Evolutionary conservation across 2,888 invertebrate species (phyloP).

Genomic region (Erebia palarica): DNA sequence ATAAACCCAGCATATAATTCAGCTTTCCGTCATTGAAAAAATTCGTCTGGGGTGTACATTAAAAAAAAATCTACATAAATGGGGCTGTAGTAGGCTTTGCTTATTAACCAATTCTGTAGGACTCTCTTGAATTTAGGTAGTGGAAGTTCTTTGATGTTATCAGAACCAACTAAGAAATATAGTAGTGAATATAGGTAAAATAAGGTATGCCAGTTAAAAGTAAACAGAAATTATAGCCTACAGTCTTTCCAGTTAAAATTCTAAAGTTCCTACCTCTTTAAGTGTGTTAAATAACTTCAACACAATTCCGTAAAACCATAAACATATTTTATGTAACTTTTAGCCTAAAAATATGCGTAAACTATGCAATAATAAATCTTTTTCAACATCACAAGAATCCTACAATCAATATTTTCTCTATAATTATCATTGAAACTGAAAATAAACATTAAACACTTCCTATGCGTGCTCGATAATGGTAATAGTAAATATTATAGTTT

Average conservation of each 20-base stretch:
- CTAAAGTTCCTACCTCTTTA: neutral
- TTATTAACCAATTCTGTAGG: too few relatives aligned
- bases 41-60: too few relatives aligned
- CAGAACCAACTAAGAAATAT: too few relatives aligned
- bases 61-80: too few relatives aligned
- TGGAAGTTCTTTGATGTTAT: too few relatives aligned
- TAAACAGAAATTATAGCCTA: too few relatives aligned
- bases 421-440: neutral
- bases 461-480: neutral
- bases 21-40: too few relatives aligned
- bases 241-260: neutral
- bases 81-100: too few relatives aligned
- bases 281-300: neutral
- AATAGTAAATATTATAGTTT: constrained; percentile 6
- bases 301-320: neutral
- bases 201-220: too few relatives aligned
- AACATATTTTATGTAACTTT: neutral
- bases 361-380: constrained; percentile 1
- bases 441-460: neutral
- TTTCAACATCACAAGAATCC: neutral
- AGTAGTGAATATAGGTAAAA: too few relatives aligned
- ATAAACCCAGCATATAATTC: too few relatives aligned
- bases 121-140: too few relatives aligned
- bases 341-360: neutral
- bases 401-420: constrained; percentile 5